Percentiles rank a stretch among this genome's conserved stretches.
Evolutionary conservation across 64 coral and sea anemone species (phyloP).

Genomic region (Platygyra sinensis): DNA sequence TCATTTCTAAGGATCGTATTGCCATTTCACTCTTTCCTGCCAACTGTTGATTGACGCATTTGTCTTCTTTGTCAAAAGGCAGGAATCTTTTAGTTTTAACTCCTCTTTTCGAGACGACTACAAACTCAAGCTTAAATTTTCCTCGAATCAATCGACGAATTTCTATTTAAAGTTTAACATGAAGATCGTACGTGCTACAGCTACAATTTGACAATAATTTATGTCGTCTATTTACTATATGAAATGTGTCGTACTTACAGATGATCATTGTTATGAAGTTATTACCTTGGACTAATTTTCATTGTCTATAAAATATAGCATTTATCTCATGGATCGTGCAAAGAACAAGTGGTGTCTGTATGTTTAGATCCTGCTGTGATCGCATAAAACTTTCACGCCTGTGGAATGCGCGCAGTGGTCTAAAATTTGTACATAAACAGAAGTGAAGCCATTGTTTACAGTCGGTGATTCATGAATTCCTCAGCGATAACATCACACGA

Average conservation of each 20-base stretch:
- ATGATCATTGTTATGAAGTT: neutral
- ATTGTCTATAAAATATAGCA: neutral
- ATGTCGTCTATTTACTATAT: neutral
- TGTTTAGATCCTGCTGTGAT: neutral
- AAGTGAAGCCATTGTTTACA: constrained; percentile 1
- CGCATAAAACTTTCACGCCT: neutral
- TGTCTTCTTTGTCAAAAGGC: neutral
- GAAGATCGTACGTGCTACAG: too few relatives aligned
- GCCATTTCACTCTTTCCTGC: neutral
- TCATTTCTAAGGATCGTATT: constrained; percentile 32
- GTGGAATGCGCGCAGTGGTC: neutral
- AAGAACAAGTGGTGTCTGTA: neutral
- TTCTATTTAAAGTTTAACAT: too few relatives aligned
- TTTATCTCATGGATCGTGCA: neutral
- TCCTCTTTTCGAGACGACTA: too few relatives aligned
- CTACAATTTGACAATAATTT: neutral
- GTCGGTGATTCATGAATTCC: neutral
- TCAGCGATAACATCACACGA: neutral
- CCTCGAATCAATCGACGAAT: too few relatives aligned
- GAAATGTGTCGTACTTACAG: neutral
- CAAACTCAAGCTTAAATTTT: too few relatives aligned
- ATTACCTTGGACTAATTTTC: neutral
- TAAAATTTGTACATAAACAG: neutral
- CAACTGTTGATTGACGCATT: neutral
- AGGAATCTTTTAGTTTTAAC: neutral